phyloP scores from a whole-genome alignment of 1,140 invertebrate species.

The Probaryconus sp. region DNA sequence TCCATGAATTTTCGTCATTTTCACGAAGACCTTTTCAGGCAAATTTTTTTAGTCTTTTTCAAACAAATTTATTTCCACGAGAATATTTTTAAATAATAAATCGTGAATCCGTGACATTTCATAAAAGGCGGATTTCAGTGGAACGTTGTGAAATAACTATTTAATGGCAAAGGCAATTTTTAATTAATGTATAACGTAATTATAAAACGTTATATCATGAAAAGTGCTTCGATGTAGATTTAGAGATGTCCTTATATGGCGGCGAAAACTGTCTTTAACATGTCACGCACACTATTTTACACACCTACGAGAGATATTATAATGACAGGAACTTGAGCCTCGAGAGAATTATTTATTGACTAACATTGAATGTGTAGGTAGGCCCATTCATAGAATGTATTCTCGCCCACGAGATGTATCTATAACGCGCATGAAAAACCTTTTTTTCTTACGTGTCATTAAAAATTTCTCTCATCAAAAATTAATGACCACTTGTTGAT shows the following conservation, averaged over 20 bases:
- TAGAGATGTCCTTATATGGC: conserved; percentile 62
- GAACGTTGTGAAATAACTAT: no score
- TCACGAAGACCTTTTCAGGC: no score
- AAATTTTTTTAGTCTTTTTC: no score
- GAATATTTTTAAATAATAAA: no score
- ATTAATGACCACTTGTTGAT: conserved; percentile 12
- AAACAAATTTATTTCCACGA: no score
- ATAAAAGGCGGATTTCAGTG: no score
- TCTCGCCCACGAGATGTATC: conserved; percentile 51
- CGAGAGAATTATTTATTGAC: conserved; percentile 65
- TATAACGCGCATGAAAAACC: conserved; percentile 51
- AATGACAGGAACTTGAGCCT: conserved; percentile 61
- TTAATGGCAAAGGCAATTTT: no score
- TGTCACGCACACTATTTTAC: conserved; percentile 63
- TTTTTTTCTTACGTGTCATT: conserved; percentile 38
- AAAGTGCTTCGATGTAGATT: conserved; percentile 54
- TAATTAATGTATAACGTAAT: conserved; percentile 24
- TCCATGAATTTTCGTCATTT: no score
- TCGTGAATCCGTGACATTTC: no score
- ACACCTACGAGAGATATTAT: conserved; percentile 62
- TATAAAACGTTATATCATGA: conserved; percentile 24
- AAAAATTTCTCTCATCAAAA: conserved; percentile 53
- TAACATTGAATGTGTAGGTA: conserved; percentile 61
- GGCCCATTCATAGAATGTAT: conserved; percentile 63
- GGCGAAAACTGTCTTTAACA: conserved; percentile 63